Evolutionary conservation across 2,797 vertebrate species (phyloP).

Genomic region (Avahi laniger): DNA sequence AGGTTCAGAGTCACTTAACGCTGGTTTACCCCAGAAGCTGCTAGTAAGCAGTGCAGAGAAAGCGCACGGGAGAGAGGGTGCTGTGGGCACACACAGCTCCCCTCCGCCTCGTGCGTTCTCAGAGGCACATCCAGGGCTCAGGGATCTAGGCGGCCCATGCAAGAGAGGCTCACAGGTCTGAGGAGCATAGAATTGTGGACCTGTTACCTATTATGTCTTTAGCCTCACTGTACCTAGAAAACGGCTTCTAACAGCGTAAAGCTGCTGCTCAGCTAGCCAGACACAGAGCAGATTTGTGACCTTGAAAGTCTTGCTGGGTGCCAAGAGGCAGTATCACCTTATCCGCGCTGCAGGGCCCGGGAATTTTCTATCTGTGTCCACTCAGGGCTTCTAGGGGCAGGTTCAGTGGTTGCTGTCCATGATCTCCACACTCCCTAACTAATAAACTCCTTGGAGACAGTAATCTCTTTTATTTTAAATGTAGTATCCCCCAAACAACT

Average conservation of each 20-base stretch:
- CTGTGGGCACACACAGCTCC: neutral
- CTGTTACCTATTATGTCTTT: neutral
- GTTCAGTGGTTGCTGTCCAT: neutral
- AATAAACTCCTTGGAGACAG: neutral
- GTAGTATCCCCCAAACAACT: neutral
- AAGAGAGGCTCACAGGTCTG: neutral
- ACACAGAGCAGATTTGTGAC: neutral
- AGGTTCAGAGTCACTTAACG: neutral
- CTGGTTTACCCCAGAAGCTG: neutral
- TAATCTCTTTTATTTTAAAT: neutral
- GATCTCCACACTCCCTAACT: neutral
- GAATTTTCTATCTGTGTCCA: neutral
- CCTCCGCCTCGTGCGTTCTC: neutral
- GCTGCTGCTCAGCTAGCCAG: neutral
- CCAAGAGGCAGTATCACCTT: neutral
- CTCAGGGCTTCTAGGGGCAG: neutral
- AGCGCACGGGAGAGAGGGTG: accelerated
- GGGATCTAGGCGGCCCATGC: neutral
- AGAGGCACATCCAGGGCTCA: neutral
- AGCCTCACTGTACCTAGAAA: neutral
- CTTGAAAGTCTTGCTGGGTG: neutral
- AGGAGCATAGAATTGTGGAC: too few relatives aligned
- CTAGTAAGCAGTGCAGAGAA: neutral
- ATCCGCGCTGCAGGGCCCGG: neutral
- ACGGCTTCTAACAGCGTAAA: neutral